These are phyloP conservation scores for Volucella inflata DNA, from an alignment of 2,888 invertebrate genomes.

Conservation along the genomic window DNA sequence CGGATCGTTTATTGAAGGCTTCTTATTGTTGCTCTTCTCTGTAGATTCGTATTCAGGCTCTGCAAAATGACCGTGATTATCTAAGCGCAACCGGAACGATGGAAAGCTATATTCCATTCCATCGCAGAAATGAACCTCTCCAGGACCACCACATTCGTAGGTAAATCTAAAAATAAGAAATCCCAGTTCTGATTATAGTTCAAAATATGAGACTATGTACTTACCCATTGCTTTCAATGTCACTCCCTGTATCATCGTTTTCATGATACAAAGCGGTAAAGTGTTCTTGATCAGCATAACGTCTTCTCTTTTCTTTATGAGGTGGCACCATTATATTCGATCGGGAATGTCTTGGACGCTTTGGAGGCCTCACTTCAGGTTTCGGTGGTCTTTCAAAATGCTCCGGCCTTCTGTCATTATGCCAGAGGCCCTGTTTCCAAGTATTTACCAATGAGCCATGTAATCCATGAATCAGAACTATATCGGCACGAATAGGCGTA, in stretches of 20 bases:
- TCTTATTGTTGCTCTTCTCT: slow-evolving; percentile 39
- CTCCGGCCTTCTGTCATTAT: slow-evolving; percentile 82
- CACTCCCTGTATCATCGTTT: slow-evolving; percentile 66
- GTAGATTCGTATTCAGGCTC: slow-evolving; percentile 79
- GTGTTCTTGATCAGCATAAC: slow-evolving; percentile 76
- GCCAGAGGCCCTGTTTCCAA: slow-evolving; percentile 92
- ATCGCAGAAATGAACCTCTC: slow-evolving; percentile 80
- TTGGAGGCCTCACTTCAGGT: slow-evolving; percentile 82
- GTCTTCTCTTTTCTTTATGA: slow-evolving; percentile 81
- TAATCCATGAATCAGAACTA: slow-evolving; percentile 91
- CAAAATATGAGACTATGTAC: slow-evolving; percentile 23
- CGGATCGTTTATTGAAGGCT: slow-evolving; percentile 78
- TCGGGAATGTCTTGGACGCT: slow-evolving; percentile 81
- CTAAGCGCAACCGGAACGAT: slow-evolving; percentile 81
- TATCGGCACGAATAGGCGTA: slow-evolving; percentile 85
- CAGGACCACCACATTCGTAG: slow-evolving; percentile 80
- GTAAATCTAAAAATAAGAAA: slow-evolving; percentile 76
- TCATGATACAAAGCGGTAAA: slow-evolving; percentile 39
- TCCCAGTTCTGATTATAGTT: not conserved
- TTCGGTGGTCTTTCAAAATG: slow-evolving; percentile 82
- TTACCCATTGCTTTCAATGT: slow-evolving; percentile 54
- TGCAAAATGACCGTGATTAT: slow-evolving; percentile 79
- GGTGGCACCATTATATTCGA: slow-evolving; percentile 79
- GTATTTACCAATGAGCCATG: slow-evolving; percentile 90
- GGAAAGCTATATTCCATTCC: slow-evolving; percentile 82